Evolutionary conservation across 2,888 invertebrate genomes (phyloP).

Genomic region (Mythimna ferrago): DNA sequence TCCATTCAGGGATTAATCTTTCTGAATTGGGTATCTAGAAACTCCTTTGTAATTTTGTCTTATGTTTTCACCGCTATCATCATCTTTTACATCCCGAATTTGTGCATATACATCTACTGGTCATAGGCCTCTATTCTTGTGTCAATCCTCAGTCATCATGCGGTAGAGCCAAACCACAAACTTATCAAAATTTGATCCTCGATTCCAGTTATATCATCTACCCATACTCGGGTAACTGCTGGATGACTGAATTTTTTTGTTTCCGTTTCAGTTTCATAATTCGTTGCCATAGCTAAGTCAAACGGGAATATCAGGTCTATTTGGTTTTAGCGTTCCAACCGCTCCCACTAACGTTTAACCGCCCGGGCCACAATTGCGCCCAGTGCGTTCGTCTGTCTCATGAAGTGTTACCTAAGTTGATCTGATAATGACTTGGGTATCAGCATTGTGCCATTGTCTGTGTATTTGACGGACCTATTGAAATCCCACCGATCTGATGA

Average conservation of each 20-base stretch:
- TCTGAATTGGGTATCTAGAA: not conserved
- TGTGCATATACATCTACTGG: not conserved
- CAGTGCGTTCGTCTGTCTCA: slow-evolving; percentile 65
- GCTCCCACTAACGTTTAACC: not conserved
- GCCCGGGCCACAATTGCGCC: not conserved
- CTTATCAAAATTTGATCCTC: not conserved
- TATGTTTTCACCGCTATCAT: not conserved
- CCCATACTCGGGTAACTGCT: no score
- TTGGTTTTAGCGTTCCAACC: slow-evolving; percentile 21
- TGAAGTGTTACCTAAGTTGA: slow-evolving; percentile 73
- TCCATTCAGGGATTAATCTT: not conserved
- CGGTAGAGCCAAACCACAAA: not conserved
- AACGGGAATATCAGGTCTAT: no score
- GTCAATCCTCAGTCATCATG: not conserved
- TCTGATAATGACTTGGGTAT: slow-evolving; percentile 74
- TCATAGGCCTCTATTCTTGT: not conserved
- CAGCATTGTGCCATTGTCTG: slow-evolving; percentile 70
- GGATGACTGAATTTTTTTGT: no score
- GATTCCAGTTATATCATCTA: not conserved
- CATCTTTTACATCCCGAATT: not conserved
- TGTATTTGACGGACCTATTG: slow-evolving; percentile 70
- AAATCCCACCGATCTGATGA: slow-evolving; percentile 69
- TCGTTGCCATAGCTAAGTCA: not conserved
- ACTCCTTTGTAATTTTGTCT: not conserved
- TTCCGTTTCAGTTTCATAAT: not conserved